Evolutionary conservation across 2,888 invertebrate species (phyloP).

Genomic region (Drosophila putrida): DNA sequence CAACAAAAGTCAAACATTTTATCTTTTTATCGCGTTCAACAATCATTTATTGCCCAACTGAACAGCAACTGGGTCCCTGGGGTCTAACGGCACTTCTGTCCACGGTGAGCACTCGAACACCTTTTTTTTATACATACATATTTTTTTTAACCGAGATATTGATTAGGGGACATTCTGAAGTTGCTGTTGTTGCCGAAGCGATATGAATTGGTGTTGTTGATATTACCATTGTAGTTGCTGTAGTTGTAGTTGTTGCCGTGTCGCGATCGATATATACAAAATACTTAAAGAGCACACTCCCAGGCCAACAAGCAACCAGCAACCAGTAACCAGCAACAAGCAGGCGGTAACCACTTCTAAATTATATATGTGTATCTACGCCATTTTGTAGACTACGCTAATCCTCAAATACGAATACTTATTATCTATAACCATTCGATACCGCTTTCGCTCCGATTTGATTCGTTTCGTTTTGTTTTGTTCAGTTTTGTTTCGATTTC

Average conservation of each 20-base stretch:
- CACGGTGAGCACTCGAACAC: constrained; percentile 61
- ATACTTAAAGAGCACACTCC: constrained; percentile 42
- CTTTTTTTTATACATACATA: constrained; percentile 43
- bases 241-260: constrained; percentile 34
- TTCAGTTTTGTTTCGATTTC: too few relatives aligned
- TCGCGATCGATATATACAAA: constrained; percentile 60
- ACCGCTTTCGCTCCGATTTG: background rate
- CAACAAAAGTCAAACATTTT: constrained; percentile 76
- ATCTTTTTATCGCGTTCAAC: constrained; percentile 82
- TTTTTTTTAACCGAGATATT: constrained; percentile 61
- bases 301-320: constrained; percentile 6
- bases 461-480: constrained; percentile 9
- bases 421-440: constrained; percentile 60
- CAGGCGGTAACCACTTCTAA: constrained; percentile 37
- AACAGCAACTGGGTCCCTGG: constrained; percentile 48
- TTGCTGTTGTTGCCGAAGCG: constrained; percentile 40
- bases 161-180: constrained; percentile 59
- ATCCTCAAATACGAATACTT: constrained; percentile 53
- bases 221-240: constrained; percentile 34
- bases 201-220: constrained; percentile 56
- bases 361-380: constrained; percentile 46
- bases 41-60: constrained; percentile 82
- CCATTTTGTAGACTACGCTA: constrained; percentile 61
- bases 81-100: constrained; percentile 49
- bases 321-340: too few relatives aligned